Evolutionary conservation across 2,797 vertebrate genomes (phyloP), one percentile per base, ranked within the genome.

Genomic region (Propithecus perrieri): DNA sequence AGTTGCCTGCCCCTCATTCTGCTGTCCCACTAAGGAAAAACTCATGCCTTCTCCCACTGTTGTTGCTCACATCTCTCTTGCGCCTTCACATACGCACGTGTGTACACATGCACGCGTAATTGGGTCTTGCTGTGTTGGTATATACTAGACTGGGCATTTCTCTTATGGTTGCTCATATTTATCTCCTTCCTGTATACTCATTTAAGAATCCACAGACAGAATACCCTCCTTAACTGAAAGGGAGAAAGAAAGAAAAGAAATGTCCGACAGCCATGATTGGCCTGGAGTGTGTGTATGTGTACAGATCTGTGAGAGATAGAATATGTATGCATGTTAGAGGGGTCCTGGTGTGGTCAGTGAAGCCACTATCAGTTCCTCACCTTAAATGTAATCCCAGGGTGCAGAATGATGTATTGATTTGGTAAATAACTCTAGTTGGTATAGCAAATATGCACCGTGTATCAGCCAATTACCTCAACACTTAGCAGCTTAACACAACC

Each of bases 91-190:
- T 50, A 24, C 3, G 4, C 26, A 78, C 8, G 0, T 30, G 18
- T 0, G 0, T 26, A 17, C 1, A 85, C 1, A 4, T 1, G 3
- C 24, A 18, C 24, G 26, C 0, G 0, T 35, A 41, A 2, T 63
- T 72, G 72, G 30, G 33, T 53, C 30, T 88, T 4, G 12, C 93
- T 69, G 30, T 74, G 43, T 65, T 79, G 50, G 55, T 55, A n/a
- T 8, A 28, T 41, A 30, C 0, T 65, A 20, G 17, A 41, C 3
- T 65, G 46, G 65, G 11, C 5, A 2, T 81, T 72, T 85, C 50
- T 59, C 17, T 86, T 35, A 30, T n/a, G 50, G 33, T 28, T 35
- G 59, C 33, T 71, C n/a, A 35, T n/a, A 2, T 63, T 53, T 57
- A 4, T 95, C 41, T 50, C 48, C 18, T 75, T 79, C 55, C 43